phyloP scores from a whole-genome alignment of 2,888 invertebrate species.

The Andrena praecox region DNA sequence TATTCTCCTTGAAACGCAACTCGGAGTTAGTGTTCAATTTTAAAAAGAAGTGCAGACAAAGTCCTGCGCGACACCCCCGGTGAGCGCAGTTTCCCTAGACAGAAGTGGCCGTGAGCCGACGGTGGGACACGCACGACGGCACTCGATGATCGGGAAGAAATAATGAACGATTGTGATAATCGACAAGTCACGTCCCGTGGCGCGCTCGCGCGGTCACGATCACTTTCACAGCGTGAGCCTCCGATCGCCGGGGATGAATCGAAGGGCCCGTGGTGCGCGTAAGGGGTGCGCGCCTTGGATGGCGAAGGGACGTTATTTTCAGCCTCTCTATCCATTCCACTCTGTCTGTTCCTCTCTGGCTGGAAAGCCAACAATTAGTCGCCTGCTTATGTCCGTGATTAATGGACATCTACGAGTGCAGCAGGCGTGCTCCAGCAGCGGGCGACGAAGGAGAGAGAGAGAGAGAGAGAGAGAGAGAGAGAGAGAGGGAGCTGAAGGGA shows the following conservation, averaged over 20 bases:
- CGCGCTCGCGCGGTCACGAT: conserved; percentile 71
- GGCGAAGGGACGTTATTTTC: conserved; percentile 76
- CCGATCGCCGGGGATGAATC: conserved; percentile 67
- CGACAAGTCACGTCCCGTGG: conserved; percentile 77
- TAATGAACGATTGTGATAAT: conserved; percentile 80
- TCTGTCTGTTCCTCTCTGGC: conserved; percentile 67
- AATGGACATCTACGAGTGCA: conserved; percentile 79
- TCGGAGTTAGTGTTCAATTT: not conserved
- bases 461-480: conserved; percentile 18
- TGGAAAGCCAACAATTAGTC: conserved; percentile 81
- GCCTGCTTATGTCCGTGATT: conserved; percentile 82
- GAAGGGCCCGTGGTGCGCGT: conserved; percentile 68
- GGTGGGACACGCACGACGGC: conserved; percentile 8
- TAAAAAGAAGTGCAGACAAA: not conserved
- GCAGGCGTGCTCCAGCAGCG: conserved; percentile 74
- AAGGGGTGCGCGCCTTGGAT: conserved; percentile 73
- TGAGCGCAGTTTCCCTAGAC: conserved; percentile 1
- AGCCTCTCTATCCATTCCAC: conserved; percentile 75
- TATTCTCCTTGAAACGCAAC: not conserved
- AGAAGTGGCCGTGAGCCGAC: not conserved
- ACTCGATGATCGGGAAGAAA: conserved; percentile 57
- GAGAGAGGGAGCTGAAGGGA: conserved; percentile 20
- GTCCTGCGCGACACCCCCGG: not conserved
- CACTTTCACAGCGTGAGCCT: conserved; percentile 75
- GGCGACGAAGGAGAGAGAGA: conserved; percentile 44